Evolutionary conservation across 1,140 invertebrate genomes (phyloP), one percentile per base, ranked within the genome.

Genomic region (Tribolium castaneum): DNA sequence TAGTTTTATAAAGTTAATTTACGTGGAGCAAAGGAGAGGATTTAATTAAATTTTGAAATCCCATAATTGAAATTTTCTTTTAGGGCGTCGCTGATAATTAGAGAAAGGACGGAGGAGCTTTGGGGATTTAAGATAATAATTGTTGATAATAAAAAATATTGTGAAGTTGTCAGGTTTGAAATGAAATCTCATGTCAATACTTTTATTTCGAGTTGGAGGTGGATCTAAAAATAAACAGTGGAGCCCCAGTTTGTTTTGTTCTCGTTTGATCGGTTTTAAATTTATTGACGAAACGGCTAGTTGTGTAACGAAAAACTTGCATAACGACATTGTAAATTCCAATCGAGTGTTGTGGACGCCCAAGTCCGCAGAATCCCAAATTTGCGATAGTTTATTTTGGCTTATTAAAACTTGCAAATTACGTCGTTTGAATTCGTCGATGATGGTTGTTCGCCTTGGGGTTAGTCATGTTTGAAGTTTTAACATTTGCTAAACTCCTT

Each of bases 341-440:
- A 66, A 66, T 66, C 30, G 13, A 14, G 16, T 66, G 30, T 39
- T 66, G 39, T 14, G 22, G 54, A 59, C 59, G 4, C 5, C 5
- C 10, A 35, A 35, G n/a, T 12, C 12, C 10, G 7, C 10, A 14
- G 12, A 54, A 54, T 54, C n/a, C 6, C 34, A 14, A 52, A 49
- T 52, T 52, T 14, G 3, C 13, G n/a, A 73, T 73, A 73, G 71
- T 73, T 73, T 73, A 49, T 73, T 51, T 34, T 19, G 16, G 16
- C 16, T 19, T 19, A 19, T 19, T 19, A 25, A 51, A 73, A 73
- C 19, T 54, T 73, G n/a, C 2, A 54, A 73, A 73, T 73, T 35
- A 73, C 71, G 50, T 73, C 49, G 49, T 73, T 73, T 52, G 52
- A 73, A 73, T 73, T 73, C 71, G n/a, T 52, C 25, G 49, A 73